These are phyloP conservation scores for Formica selysi DNA, from an alignment of 1,140 invertebrate genomes.

Conservation along the genomic window DNA sequence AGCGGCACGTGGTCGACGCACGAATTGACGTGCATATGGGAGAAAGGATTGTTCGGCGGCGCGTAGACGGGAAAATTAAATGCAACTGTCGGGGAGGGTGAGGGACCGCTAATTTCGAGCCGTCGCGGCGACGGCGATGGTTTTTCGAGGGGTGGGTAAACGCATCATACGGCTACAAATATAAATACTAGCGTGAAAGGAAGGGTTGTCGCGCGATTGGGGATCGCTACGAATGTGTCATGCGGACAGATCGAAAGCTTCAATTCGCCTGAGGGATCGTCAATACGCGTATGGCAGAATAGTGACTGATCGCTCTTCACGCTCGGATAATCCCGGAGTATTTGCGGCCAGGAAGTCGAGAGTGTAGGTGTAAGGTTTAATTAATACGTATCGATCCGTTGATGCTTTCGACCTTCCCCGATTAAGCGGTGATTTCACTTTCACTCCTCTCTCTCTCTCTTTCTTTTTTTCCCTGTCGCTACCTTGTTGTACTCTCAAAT, in stretches of 20 bases:
- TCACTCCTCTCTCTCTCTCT: background rate
- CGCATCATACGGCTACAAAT: slow-evolving; percentile 73
- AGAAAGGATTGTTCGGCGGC: slow-evolving; percentile 70
- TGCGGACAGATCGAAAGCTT: slow-evolving; percentile 68
- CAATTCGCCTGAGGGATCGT: slow-evolving; percentile 69
- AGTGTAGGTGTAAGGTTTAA: slow-evolving; percentile 66
- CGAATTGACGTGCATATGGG: slow-evolving; percentile 69
- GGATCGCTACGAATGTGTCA: slow-evolving; percentile 76
- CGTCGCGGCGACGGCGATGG: slow-evolving; percentile 47
- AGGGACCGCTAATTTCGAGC: slow-evolving; percentile 65
- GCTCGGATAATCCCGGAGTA: slow-evolving; percentile 71
- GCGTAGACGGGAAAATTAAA: slow-evolving; percentile 70
- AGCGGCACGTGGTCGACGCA: slow-evolving; percentile 63
- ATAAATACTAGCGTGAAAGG: slow-evolving; percentile 71
- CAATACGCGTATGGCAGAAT: slow-evolving; percentile 65
- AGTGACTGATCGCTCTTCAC: slow-evolving; percentile 78
- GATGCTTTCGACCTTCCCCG: slow-evolving; percentile 51
- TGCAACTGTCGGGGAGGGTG: slow-evolving; percentile 71
- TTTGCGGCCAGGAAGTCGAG: slow-evolving; percentile 56
- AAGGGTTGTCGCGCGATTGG: slow-evolving; percentile 69
- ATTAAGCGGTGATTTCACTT: slow-evolving; percentile 33
- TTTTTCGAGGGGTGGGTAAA: slow-evolving; percentile 69
- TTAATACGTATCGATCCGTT: slow-evolving; percentile 63
- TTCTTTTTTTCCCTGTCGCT: background rate
- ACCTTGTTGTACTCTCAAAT: background rate